Evolutionary conservation across 2,113 vertebrate species (phyloP), one percentile per base, ranked within the genome.

Genomic region (Neotoma lepida): DNA sequence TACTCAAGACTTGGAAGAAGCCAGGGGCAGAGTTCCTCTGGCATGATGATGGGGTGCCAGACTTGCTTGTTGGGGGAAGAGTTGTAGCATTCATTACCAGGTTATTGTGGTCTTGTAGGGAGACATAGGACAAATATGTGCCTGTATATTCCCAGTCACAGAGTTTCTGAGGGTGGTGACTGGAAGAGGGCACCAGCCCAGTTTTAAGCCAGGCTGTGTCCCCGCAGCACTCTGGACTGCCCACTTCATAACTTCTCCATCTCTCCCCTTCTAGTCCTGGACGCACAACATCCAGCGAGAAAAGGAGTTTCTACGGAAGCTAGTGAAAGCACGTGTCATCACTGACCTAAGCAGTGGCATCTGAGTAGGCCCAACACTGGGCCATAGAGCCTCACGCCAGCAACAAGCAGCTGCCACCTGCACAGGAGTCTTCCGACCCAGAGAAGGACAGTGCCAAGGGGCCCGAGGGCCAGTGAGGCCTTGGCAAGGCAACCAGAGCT

Each of bases 261-360:
- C 96, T 51, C 39, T 96, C 94, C 84, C 91, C 84, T 98, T 97
- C 17, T 97, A 99, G 99, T 99, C 99, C 44, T 99, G 99, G 99
- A 99, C 99, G 1, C 99, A 99, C 98, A 99, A 99, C 96, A 99
- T 99, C 97, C 98, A 99, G 90, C 98, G 99, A 97, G 99, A 99
- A 98, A 99, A 99, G 96, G 99, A 99, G 95, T 99, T 99, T 97
- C 99, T 99, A 82, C 98, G 98, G 95, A 99, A 99, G 97, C 98
- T 99, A 98, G 99, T 99, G 95, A 99, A 99, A 98, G 99, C 99
- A 61, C 99, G 97, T 28, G 98, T 99, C 94, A 99, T 99, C 98
- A 99, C 98, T 93, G 99, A 99, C 98, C 98, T 99, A 78, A 99
- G 99, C 96, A 99, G 99, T 73, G 99, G 99, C 93, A 99, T 99